These are phyloP conservation scores for Cheilosia impressa DNA, from an alignment of 2,888 invertebrate species.

Conservation along the genomic window DNA sequence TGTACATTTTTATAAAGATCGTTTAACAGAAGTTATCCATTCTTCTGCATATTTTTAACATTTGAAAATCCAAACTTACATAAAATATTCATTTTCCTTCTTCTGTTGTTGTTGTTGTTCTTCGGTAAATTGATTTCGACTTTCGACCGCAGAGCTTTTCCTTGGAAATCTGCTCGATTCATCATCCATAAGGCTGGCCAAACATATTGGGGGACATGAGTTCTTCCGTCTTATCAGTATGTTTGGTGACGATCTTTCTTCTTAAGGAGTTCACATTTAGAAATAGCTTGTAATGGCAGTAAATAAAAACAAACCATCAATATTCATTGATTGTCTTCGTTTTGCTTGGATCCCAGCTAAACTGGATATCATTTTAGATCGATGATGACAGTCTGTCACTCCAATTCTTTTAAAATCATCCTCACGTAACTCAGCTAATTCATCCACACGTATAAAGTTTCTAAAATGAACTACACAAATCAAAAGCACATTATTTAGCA, in stretches of 20 bases:
- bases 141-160: constrained; percentile 77
- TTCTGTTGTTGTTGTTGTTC: not conserved
- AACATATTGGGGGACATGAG: constrained; percentile 78
- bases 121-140: constrained; percentile 73
- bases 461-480: constrained; percentile 77
- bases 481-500: not conserved
- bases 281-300: not conserved
- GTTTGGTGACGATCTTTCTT: not conserved
- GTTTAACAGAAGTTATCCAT: too few relatives aligned
- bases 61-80: constrained; percentile 16
- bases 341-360: constrained; percentile 87
- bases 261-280: not conserved
- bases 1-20: too few relatives aligned
- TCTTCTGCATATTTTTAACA: not conserved
- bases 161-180: constrained; percentile 56
- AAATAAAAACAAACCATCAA: constrained; percentile 79
- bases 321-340: constrained; percentile 84
- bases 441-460: constrained; percentile 78
- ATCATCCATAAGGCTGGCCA: constrained; percentile 22
- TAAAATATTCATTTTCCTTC: not conserved
- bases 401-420: constrained; percentile 86
- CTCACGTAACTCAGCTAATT: constrained; percentile 82
- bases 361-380: constrained; percentile 87
- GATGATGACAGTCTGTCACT: constrained; percentile 86
- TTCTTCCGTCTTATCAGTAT: constrained; percentile 77